Evolutionary conservation across 2,113 vertebrate species (phyloP).

Genomic region (Ictidomys tridecemlineatus): DNA sequence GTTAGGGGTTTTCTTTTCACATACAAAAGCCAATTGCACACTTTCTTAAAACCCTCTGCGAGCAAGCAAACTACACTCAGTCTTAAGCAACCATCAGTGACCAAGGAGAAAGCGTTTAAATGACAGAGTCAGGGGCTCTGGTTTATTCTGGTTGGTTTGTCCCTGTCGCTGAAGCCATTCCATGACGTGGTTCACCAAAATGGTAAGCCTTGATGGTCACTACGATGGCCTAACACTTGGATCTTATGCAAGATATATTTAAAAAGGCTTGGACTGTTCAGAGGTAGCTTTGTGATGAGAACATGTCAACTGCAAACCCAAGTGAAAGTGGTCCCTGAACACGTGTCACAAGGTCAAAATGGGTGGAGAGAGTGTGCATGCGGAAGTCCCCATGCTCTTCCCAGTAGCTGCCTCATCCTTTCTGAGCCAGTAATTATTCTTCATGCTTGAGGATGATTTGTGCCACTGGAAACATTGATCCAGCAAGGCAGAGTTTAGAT

Average conservation of each 20-base stretch:
- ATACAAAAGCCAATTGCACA: not conserved
- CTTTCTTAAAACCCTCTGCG: not conserved
- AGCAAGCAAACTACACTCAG: not conserved
- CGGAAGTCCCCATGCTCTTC: not conserved
- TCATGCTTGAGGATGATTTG: not conserved
- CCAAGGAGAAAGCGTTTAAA: not conserved
- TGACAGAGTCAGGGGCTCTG: not conserved
- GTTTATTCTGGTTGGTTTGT: not conserved
- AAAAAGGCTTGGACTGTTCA: not conserved
- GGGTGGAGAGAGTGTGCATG: accelerated
- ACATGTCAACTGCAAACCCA: not conserved
- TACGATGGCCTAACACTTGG: not conserved
- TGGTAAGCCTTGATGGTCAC: not conserved
- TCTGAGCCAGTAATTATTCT: not conserved
- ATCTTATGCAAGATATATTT: not conserved
- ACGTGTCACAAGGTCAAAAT: not conserved
- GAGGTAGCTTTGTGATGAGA: not conserved
- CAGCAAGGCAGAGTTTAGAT: not conserved
- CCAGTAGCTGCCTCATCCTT: not conserved
- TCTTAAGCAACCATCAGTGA: not conserved
- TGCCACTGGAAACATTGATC: not conserved
- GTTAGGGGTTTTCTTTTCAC: not conserved
- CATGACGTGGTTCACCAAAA: not conserved
- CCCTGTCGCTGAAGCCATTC: not conserved
- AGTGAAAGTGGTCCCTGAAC: not conserved